These are phyloP conservation scores for Mastomys coucha DNA, from an alignment of 2,113 vertebrate genomes.

Conservation along the genomic window DNA sequence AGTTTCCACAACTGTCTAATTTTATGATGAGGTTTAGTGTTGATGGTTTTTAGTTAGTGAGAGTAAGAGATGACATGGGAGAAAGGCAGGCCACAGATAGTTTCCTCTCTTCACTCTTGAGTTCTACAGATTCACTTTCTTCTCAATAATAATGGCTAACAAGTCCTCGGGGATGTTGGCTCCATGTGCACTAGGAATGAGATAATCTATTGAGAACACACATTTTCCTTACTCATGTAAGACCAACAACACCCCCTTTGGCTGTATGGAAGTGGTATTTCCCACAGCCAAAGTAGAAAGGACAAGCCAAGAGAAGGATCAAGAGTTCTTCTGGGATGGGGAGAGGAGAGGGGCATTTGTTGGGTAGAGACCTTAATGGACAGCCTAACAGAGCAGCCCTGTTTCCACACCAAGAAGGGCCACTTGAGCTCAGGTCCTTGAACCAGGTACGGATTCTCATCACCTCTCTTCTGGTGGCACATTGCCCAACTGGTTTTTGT, in stretches of 20 bases:
- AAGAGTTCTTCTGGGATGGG: neutral
- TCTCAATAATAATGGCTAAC: neutral
- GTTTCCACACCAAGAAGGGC: neutral
- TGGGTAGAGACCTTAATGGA: neutral
- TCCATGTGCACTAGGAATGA: neutral
- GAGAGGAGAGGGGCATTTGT: accelerated
- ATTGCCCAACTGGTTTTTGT: neutral
- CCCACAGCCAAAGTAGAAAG: neutral
- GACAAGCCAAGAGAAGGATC: neutral
- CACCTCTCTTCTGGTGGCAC: neutral
- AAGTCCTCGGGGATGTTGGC: neutral
- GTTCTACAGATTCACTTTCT: conserved; percentile 14
- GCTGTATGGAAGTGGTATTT: neutral
- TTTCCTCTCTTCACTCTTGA: neutral
- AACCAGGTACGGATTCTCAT: neutral
- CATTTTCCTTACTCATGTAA: neutral
- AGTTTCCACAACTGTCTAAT: neutral
- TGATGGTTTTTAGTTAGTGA: neutral
- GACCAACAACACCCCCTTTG: neutral
- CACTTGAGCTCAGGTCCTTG: neutral
- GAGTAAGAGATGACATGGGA: neutral
- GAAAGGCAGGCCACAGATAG: neutral
- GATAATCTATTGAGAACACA: neutral
- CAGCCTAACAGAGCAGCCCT: neutral
- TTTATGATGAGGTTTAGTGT: neutral